phyloP scores from a whole-genome alignment of 2,888 invertebrate genomes.

The Parnassius glacialis region DNA sequence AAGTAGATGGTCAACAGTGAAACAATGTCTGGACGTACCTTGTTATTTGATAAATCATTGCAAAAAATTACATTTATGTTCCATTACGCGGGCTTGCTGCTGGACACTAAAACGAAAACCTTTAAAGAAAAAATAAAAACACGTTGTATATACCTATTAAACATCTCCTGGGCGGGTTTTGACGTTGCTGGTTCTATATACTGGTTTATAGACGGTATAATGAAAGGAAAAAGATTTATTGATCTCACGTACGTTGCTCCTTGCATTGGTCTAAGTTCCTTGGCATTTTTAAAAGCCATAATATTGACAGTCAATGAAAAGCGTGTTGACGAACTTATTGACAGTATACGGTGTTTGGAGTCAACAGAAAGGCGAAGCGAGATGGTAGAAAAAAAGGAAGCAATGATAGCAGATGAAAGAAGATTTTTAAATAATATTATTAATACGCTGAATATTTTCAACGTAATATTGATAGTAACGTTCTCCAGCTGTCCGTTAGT shows the following conservation, averaged over 20 bases:
- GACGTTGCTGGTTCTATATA: constrained; percentile 42
- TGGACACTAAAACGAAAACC: constrained; percentile 35
- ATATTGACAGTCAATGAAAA: constrained; percentile 38
- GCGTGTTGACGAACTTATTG: constrained; percentile 36
- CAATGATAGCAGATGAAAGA: constrained; percentile 40
- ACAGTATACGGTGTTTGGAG: constrained; percentile 41
- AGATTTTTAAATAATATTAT: constrained; percentile 44
- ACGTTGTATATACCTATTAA: constrained; percentile 40
- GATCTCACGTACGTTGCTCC: constrained; percentile 47
- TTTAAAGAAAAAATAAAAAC: constrained; percentile 27
- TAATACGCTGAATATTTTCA: constrained; percentile 42
- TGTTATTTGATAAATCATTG: constrained; percentile 41
- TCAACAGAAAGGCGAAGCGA: constrained; percentile 25
- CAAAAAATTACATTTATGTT: constrained; percentile 40
- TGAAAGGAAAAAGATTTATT: constrained; percentile 40
- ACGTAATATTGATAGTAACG: constrained; percentile 35
- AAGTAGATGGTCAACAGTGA: neutral
- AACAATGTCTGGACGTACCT: neutral
- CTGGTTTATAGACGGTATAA: constrained; percentile 43
- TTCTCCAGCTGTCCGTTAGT: constrained; percentile 47
- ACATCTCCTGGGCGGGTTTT: constrained; percentile 43
- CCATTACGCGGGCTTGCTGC: constrained; percentile 40
- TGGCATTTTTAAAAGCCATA: constrained; percentile 39
- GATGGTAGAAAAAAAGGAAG: constrained; percentile 31
- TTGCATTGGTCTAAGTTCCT: constrained; percentile 40